Evolutionary conservation across 2,888 invertebrate species (phyloP), one percentile per base, ranked within the genome.

Genomic region (Norana najaformis): DNA sequence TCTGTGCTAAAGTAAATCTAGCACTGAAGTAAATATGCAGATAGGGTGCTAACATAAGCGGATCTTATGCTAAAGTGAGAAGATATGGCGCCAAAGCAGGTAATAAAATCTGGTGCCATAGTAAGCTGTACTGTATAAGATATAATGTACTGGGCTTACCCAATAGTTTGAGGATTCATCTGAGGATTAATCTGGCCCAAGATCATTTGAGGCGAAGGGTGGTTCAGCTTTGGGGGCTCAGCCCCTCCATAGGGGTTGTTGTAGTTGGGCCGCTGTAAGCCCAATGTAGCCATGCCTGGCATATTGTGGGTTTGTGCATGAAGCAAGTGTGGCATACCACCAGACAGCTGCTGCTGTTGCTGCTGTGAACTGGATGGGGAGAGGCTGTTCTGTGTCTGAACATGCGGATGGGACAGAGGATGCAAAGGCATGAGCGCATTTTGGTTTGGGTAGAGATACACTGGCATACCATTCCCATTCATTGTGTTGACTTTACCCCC

Each of bases 221-320:
- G 85, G 34, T 85, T 85, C 35, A 85, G 34, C 85, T 85, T 85
- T 23, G 85, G 85, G 85, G 85, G 85, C 23, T 85, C 85, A 23
- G 37, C 36, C 20, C 85, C 85, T 36, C 35, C 85, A 85, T 85
- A 85, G 11, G 69, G 69, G n/a, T 69, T 69, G 85, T 35, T 85
- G 85, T 36, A 85, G 85, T 36, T 85, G 30, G 35, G 36, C 23
- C 85, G 35, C 36, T 35, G 85, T 85, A 85, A 37, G 85, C 37
- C 35, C 36, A 85, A 36, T 23, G 37, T n/a, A 36, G 35, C 69
- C 69, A 69, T 69, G 69, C 69, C n/a, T 69, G 69, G 69, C 69
- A 69, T 69, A 69, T n/a, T 69, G 69, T 69, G 69, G n/a, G 69
- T 69, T n/a, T 69, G 69, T 69, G 69, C 69, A 30, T 69, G 69